These are phyloP conservation scores for Congeria kusceri DNA, from an alignment of 2,888 invertebrate species.

Conservation along the genomic window DNA sequence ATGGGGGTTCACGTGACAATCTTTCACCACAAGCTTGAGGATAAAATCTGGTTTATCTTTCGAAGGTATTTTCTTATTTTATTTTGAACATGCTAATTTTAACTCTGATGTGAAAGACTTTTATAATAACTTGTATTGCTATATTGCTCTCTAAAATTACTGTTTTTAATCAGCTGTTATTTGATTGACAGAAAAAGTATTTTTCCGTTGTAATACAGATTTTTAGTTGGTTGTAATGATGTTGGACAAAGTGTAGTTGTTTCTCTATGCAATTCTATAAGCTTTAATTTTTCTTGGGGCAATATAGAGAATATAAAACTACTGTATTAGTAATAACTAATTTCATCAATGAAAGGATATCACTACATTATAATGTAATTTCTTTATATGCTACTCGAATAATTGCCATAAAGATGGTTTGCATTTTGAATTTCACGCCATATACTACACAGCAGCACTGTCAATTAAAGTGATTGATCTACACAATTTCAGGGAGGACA, in stretches of 20 bases:
- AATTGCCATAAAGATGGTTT: neutral
- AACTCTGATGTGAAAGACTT: neutral
- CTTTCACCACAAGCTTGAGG: conserved; percentile 65
- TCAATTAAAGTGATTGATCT: no score
- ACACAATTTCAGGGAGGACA: conserved; percentile 52
- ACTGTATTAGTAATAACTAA: neutral
- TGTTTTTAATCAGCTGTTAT: no score
- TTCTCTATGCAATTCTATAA: no score
- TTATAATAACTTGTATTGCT: neutral
- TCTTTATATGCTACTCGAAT: neutral
- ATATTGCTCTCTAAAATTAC: no score
- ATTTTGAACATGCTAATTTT: neutral
- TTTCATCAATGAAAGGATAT: conserved; percentile 2
- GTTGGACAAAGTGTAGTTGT: no score
- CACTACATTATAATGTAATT: neutral
- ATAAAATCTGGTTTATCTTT: conserved; percentile 65
- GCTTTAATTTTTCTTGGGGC: no score
- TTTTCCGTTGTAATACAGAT: no score
- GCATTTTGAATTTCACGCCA: neutral
- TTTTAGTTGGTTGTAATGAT: no score
- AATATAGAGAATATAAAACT: no score
- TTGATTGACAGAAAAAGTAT: no score
- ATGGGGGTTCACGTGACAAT: conserved; percentile 52
- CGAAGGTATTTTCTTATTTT: conserved; percentile 58
- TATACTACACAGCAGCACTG: no score